These are phyloP conservation scores for Parasteatoda lunata DNA, from an alignment of 2,888 invertebrate species.

Conservation along the genomic window DNA sequence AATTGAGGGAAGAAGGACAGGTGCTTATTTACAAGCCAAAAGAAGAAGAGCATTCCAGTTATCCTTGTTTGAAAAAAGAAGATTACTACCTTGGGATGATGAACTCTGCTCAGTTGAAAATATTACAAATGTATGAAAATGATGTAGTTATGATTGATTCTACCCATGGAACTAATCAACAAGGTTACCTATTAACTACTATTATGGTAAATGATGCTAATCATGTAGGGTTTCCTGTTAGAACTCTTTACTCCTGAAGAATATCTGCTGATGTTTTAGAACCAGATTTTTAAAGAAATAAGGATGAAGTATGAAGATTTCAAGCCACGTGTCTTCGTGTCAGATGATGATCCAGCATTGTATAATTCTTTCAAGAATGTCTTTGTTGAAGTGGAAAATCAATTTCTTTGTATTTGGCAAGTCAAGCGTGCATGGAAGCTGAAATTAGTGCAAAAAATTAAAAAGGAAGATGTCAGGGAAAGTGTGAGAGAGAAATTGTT, in stretches of 20 bases:
- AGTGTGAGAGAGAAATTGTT: not conserved
- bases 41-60: too few relatives aligned
- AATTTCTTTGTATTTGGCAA: not conserved
- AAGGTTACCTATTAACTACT: too few relatives aligned
- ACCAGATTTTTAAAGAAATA: constrained; percentile 75
- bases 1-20: too few relatives aligned
- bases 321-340: not conserved
- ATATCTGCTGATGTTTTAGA: constrained; percentile 6
- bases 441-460: not conserved
- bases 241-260: not conserved
- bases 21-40: too few relatives aligned
- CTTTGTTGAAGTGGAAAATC: not conserved
- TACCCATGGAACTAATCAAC: too few relatives aligned
- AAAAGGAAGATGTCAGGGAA: not conserved
- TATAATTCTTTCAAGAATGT: not conserved
- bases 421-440: not conserved
- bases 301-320: not conserved
- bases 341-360: not conserved
- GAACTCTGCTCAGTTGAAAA: too few relatives aligned
- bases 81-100: too few relatives aligned
- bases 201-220: too few relatives aligned
- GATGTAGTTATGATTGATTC: too few relatives aligned
- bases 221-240: too few relatives aligned
- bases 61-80: too few relatives aligned
- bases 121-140: too few relatives aligned